Evolutionary conservation across 2,888 invertebrate genomes (phyloP).

Genomic region (Andrena camellia): DNA sequence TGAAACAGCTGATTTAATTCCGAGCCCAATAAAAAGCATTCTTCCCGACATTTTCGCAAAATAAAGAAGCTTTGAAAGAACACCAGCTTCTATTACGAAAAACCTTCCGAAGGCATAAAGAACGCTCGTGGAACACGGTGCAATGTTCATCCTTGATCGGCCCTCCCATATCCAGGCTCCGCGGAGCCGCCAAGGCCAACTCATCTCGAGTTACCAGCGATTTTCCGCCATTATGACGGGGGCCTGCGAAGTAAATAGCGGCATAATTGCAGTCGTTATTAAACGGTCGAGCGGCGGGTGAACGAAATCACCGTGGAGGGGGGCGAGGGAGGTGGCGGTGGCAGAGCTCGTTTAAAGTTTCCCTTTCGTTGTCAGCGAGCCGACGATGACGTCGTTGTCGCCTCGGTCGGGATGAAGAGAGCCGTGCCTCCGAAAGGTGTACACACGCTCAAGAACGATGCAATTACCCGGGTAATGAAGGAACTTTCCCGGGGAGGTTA

Average conservation of each 20-base stretch:
- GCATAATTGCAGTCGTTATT: conserved; percentile 68
- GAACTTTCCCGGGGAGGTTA: conserved; percentile 72
- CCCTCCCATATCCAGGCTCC: conserved; percentile 20
- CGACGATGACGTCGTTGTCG: conserved; percentile 58
- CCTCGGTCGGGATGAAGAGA: conserved; percentile 46
- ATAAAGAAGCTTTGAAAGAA: not conserved
- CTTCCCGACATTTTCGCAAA: not conserved
- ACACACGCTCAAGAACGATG: conserved; percentile 70
- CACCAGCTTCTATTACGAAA: not conserved
- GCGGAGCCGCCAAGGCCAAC: conserved; percentile 21
- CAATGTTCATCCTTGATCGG: conserved; percentile 23
- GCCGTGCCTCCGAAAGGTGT: conserved; percentile 51
- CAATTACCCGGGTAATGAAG: conserved; percentile 73
- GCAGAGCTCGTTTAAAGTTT: conserved; percentile 70
- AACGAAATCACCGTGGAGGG: conserved; percentile 36
- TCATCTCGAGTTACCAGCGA: conserved; percentile 44
- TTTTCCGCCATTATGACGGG: conserved; percentile 41
- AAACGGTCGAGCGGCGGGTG: conserved; percentile 49
- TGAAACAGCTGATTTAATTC: too few species aligned
- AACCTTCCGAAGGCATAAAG: not conserved
- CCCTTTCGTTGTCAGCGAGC: conserved; percentile 59
- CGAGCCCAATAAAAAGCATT: too few species aligned
- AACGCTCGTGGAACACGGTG: not conserved
- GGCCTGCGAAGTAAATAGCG: conserved; percentile 61
- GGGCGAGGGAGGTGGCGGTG: not conserved